phyloP scores from a whole-genome alignment of 2,113 vertebrate species.

The Cebus imitator region DNA sequence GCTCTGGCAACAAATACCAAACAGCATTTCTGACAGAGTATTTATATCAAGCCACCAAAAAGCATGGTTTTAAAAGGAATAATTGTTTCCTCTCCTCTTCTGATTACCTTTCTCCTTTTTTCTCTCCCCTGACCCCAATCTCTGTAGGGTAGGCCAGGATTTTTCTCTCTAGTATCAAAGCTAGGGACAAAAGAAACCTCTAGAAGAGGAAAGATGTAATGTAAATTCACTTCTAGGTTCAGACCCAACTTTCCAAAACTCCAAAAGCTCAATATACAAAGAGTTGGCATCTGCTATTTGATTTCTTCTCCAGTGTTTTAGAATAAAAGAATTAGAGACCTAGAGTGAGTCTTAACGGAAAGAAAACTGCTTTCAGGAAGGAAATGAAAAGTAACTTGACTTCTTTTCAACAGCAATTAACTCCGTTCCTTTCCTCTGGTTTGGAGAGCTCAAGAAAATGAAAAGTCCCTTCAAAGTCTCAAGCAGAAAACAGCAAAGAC shows the following conservation, averaged over 20 bases:
- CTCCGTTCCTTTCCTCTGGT: not conserved
- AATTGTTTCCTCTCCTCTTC: not conserved
- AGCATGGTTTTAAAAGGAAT: constrained; percentile 10
- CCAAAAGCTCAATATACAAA: fast-evolving
- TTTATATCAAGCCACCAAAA: not conserved
- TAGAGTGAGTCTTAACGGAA: not conserved
- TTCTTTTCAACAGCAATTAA: constrained; percentile 37
- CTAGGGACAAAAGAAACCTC: not conserved
- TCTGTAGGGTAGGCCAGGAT: not conserved
- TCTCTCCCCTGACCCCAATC: not conserved
- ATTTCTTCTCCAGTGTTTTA: not conserved
- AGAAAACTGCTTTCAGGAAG: not conserved
- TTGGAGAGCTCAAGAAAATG: not conserved
- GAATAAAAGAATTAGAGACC: constrained; percentile 17
- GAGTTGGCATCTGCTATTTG: not conserved
- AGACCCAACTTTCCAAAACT: not conserved
- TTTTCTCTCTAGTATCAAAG: not conserved
- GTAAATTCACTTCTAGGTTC: not conserved
- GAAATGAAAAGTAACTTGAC: not conserved
- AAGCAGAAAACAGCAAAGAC: not conserved
- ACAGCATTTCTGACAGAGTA: not conserved
- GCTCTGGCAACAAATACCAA: fast-evolving
- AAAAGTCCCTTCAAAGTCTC: constrained; percentile 17
- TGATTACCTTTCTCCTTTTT: not conserved
- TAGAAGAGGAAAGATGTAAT: not conserved